Conservation (phyloP, 92 coral and sea anemone species). For the Phenganax marumi region DNA sequence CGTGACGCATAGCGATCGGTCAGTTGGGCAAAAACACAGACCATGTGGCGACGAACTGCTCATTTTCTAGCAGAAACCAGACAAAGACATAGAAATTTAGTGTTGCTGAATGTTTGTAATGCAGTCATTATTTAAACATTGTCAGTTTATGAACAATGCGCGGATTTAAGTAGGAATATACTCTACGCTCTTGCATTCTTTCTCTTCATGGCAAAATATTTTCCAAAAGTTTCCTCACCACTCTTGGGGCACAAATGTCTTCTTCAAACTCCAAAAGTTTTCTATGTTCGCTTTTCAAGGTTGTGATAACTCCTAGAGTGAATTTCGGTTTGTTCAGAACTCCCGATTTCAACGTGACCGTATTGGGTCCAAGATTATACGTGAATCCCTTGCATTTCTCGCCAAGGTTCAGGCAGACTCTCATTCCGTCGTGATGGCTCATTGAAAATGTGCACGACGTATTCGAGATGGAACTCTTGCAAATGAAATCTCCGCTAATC, state of each 20-base stretch:
- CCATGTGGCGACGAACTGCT: too few species aligned
- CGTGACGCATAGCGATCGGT: too few species aligned
- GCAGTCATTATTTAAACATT: too few species aligned
- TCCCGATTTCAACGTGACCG: not conserved
- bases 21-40: too few species aligned
- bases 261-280: not conserved
- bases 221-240: not conserved
- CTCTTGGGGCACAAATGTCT: not conserved
- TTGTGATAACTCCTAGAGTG: not conserved
- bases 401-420: not conserved
- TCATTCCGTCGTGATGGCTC: not conserved
- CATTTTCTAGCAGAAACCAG: too few species aligned
- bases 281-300: not conserved
- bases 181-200: too few species aligned
- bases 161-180: too few species aligned
- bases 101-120: too few species aligned
- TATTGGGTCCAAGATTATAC: constrained; percentile 2
- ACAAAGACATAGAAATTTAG: too few species aligned
- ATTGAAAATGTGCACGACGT: not conserved
- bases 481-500: not conserved
- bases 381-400: not conserved
- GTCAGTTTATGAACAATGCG: too few species aligned
- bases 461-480: not conserved
- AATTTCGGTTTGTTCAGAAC: not conserved
- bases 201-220: too few species aligned